phyloP scores from a whole-genome alignment of 2,797 vertebrate species.

The Sebastolobus alascanus region DNA sequence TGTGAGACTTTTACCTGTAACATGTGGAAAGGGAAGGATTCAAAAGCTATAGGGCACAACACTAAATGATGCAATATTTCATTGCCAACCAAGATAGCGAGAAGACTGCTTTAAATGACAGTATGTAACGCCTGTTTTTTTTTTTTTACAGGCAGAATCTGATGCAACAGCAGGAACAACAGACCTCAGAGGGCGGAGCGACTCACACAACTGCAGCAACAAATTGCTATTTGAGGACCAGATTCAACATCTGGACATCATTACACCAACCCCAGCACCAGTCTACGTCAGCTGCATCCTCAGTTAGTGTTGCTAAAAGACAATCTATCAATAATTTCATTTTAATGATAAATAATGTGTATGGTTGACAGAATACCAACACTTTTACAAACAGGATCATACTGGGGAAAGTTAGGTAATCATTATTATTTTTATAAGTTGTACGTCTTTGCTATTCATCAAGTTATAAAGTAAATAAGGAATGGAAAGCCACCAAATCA shows the following conservation, averaged over 20 bases:
- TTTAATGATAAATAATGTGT: neutral
- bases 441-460: neutral
- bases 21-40: neutral
- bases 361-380: neutral
- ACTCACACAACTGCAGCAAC: constrained; percentile 22
- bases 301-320: neutral
- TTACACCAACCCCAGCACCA: constrained; percentile 12
- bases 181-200: constrained; percentile 44
- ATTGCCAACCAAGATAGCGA: neutral
- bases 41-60: neutral
- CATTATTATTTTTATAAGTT: neutral
- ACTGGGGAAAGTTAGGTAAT: neutral
- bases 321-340: neutral
- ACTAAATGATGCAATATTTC: constrained; percentile 46
- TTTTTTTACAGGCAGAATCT: constrained; percentile 3
- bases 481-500: neutral
- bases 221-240: constrained; percentile 33
- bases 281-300: neutral
- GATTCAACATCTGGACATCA: constrained; percentile 53
- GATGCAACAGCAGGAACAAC: constrained; percentile 10
- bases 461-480: neutral
- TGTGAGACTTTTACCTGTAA: neutral
- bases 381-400: neutral
- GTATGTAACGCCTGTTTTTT: neutral
- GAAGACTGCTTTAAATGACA: neutral